phyloP scores from a whole-genome alignment of 2,888 invertebrate species.

The Orthosia incerta region DNA sequence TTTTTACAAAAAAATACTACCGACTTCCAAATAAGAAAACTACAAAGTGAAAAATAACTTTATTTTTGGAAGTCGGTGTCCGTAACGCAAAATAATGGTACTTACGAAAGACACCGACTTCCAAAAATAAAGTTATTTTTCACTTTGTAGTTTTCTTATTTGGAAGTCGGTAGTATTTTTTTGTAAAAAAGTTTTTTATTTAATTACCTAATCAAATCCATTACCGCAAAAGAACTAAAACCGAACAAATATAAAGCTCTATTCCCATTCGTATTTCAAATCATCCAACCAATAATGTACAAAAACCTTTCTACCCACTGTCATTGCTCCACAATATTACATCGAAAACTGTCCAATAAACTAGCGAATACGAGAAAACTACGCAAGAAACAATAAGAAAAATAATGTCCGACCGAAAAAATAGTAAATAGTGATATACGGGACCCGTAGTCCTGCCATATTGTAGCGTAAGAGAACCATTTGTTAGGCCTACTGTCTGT shows the following conservation, averaged over 20 bases:
- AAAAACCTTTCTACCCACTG: slow-evolving; percentile 13
- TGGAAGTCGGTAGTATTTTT: too few relatives aligned
- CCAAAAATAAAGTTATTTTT: too few relatives aligned
- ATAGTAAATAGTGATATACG: slow-evolving; percentile 53
- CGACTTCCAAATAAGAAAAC: too few relatives aligned
- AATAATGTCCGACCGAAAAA: slow-evolving; percentile 46
- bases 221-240: not conserved
- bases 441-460: slow-evolving; percentile 50
- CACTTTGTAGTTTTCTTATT: too few relatives aligned
- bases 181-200: too few relatives aligned
- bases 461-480: slow-evolving; percentile 55
- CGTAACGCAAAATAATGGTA: too few relatives aligned
- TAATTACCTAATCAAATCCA: not conserved
- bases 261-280: slow-evolving; percentile 20
- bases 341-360: slow-evolving; percentile 57
- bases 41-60: too few relatives aligned
- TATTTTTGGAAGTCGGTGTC: too few relatives aligned
- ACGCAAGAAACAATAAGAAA: slow-evolving; percentile 52
- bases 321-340: slow-evolving; percentile 43
- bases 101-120: too few relatives aligned
- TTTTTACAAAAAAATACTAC: too few relatives aligned
- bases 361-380: slow-evolving; percentile 28
- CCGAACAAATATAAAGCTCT: slow-evolving; percentile 4
- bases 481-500: slow-evolving; percentile 62
- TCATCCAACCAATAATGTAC: not conserved